Evolutionary conservation across 2,888 invertebrate species (phyloP).

Genomic region (Sabellastarte sp.): DNA sequence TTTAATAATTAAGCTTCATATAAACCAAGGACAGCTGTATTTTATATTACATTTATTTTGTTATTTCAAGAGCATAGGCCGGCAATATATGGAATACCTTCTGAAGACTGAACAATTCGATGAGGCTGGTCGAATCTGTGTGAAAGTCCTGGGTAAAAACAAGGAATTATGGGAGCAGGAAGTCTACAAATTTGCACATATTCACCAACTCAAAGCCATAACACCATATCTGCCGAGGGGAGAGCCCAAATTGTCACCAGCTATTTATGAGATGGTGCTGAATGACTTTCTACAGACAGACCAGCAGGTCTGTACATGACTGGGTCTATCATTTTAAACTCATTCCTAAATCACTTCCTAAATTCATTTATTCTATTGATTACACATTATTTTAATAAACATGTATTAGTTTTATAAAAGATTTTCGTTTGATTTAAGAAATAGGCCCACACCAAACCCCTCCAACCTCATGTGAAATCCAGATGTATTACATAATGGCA

Average conservation of each 20-base stretch:
- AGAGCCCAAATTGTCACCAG: slow-evolving; percentile 74
- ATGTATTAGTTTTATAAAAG: too few relatives aligned
- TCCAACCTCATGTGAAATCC: too few relatives aligned
- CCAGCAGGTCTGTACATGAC: slow-evolving; percentile 66
- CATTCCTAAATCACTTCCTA: too few relatives aligned
- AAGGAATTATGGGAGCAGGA: slow-evolving; percentile 88
- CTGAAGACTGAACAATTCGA: slow-evolving; percentile 69
- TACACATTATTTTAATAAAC: too few relatives aligned
- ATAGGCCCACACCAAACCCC: too few relatives aligned
- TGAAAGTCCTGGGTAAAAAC: slow-evolving; percentile 72
- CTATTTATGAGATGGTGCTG: slow-evolving; percentile 91
- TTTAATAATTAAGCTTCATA: too few relatives aligned
- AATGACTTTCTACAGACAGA: slow-evolving; percentile 87
- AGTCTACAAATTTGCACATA: slow-evolving; percentile 83
- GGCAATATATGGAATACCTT: slow-evolving; percentile 80
- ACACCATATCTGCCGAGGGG: slow-evolving; percentile 52
- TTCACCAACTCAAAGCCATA: slow-evolving; percentile 70
- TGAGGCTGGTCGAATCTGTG: slow-evolving; percentile 82
- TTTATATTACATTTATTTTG: background rate
- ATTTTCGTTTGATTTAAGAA: too few relatives aligned
- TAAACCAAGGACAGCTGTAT: background rate
- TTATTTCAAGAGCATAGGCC: slow-evolving; percentile 66
- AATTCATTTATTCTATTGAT: too few relatives aligned
- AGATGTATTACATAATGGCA: too few relatives aligned
- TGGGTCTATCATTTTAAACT: too few relatives aligned